A percentile compares a stretch with the other conserved stretches of the same genome.
Conservation (phyloP, 2,113 vertebrate species). For the Muntiacus muntjak region DNA sequence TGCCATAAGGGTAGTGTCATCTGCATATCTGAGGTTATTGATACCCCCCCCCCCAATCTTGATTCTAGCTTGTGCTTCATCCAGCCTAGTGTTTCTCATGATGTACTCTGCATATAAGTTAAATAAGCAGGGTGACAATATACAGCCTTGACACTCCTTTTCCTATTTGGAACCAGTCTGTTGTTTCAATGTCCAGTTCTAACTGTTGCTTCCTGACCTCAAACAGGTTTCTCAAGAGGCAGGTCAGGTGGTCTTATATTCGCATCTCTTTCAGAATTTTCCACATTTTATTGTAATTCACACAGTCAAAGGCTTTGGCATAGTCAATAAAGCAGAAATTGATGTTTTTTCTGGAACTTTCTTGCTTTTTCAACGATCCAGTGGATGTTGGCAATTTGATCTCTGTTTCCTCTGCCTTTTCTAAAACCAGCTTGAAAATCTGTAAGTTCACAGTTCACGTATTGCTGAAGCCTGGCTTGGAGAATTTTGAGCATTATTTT, state of each 20-base stretch:
- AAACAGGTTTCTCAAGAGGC: not conserved
- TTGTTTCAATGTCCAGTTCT: not conserved
- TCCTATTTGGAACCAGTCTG: not conserved
- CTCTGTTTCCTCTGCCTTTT: not conserved
- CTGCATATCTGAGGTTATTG: not conserved
- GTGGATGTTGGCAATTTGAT: not conserved
- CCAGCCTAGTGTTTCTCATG: too few species aligned
- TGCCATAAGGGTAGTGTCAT: not conserved
- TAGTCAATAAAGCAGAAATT: not conserved
- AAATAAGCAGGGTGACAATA: not conserved
- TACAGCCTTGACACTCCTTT: not conserved
- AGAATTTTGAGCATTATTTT: not conserved
- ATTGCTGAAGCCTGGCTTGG: not conserved
- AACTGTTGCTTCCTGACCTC: not conserved
- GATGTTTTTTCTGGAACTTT: not conserved
- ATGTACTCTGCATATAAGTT: not conserved
- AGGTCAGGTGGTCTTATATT: not conserved
- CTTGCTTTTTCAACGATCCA: fast-evolving
- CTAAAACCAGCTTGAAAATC: not conserved
- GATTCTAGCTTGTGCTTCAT: not conserved
- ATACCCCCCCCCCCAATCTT: not conserved
- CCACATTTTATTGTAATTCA: not conserved
- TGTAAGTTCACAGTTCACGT: fast-evolving
- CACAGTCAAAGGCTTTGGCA: not conserved
- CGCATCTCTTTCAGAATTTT: not conserved